Percentiles rank a stretch among this genome's conserved stretches.
These are phyloP conservation scores for Xestia rhomboidea DNA, from an alignment of 2,888 invertebrate genomes.

Conservation along the genomic window DNA sequence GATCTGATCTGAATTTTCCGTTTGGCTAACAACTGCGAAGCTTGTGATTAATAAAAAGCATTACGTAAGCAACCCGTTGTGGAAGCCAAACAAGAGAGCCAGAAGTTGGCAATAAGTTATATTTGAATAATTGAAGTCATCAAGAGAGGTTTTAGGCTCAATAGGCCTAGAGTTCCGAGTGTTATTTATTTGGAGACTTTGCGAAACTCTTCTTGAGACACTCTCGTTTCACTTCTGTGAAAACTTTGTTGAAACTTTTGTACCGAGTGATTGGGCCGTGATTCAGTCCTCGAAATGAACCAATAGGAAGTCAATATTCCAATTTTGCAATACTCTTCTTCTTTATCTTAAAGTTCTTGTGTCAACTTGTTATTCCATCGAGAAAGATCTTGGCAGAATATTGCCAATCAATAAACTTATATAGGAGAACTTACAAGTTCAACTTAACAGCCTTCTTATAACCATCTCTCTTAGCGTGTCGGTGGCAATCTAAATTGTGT, in stretches of 20 bases:
- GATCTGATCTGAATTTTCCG: background rate
- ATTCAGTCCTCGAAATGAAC: background rate
- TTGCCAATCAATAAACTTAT: background rate
- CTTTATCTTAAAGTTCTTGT: background rate
- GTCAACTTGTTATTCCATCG: background rate
- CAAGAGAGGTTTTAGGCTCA: constrained; percentile 35
- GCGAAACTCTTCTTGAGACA: constrained; percentile 32
- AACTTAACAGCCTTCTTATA: background rate
- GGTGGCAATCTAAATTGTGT: too few relatives aligned
- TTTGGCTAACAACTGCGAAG: background rate
- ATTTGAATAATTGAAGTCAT: constrained; percentile 71
- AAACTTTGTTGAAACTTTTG: constrained; percentile 39
- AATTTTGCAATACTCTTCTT: background rate
- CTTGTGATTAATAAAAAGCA: background rate
- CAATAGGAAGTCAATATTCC: constrained; percentile 10
- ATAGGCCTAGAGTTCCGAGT: constrained; percentile 40
- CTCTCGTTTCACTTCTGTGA: constrained; percentile 38
- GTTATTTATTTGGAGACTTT: constrained; percentile 54
- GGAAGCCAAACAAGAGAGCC: constrained; percentile 37
- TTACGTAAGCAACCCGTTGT: constrained; percentile 23
- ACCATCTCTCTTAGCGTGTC: too few relatives aligned
- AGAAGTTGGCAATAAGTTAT: constrained; percentile 55
- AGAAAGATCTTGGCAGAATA: background rate
- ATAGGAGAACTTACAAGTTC: background rate
- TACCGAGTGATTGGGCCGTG: constrained; percentile 21